Evolutionary conservation across 2,113 vertebrate species (phyloP), one percentile per base, ranked within the genome.

Genomic region (Hydrochoerus hydrochaeris): DNA sequence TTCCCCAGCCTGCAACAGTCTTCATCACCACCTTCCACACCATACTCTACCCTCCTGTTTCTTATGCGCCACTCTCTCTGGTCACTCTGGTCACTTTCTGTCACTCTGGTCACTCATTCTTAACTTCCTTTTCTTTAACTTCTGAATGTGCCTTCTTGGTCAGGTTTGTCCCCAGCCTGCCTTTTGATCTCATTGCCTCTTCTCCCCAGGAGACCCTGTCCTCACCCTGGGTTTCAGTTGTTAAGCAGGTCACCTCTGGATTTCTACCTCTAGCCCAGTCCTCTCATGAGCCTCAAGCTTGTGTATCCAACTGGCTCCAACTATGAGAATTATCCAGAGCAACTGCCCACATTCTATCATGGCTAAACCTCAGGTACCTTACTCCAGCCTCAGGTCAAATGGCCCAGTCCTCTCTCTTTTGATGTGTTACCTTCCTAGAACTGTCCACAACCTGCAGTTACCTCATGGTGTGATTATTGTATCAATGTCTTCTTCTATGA

Each of bases 251-350:
- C 1, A 12, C 5, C 26, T n/a, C 30, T 26, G n/a, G 63, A 6
- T 5, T 32, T 22, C 38, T 1, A 20, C 10, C 5, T 14, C 10
- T 5, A 46, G 6, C 9, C 44, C n/a, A 2, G 30, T 52, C 38
- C 38, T 58, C 71, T 65, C 5, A 26, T 38, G 17, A 32, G 35
- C 8, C 49, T 44, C 71, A n/a, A 13, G 12, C 38, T 38, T 8
- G 0, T 69, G 9, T 5, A 81, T 54, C 52, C 38, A 44, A 20
- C 2, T 11, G 32, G 28, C 30, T n/a, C 17, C 10, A 19, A 54
- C n/a, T 7, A 16, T 44, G 71, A 5, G 41, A 16, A 46, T 28
- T 38, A 41, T 77, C 71, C 67, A 71, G 67, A 71, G 67, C 65
- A 19, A 38, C 67, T 69, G 16, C 67, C 67, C 41, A 46, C 73